Conservation (phyloP, 2,888 invertebrate species). For the Melolontha melolontha region DNA sequence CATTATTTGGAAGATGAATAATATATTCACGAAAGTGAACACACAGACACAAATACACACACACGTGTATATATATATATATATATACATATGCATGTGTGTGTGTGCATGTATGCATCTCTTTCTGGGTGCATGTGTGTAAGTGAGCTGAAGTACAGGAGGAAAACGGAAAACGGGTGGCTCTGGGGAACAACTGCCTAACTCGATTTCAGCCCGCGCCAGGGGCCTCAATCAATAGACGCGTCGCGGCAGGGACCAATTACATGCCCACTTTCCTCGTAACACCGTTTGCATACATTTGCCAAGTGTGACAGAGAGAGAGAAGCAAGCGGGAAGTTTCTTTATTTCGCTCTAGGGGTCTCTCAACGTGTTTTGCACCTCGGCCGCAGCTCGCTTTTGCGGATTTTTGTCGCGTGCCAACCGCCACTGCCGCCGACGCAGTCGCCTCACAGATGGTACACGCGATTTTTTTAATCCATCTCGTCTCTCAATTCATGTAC, state of each 20-base stretch:
- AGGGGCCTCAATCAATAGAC: slow-evolving; percentile 67
- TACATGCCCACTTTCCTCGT: slow-evolving; percentile 69
- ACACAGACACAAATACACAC: no score
- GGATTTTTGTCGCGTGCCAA: slow-evolving; percentile 43
- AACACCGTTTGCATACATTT: slow-evolving; percentile 69
- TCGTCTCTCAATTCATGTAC: neutral
- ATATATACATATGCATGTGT: neutral
- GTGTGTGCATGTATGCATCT: neutral
- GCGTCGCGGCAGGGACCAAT: slow-evolving; percentile 67
- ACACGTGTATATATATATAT: no score
- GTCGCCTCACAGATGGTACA: slow-evolving; percentile 28
- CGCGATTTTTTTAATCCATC: slow-evolving; percentile 25
- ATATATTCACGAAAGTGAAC: no score
- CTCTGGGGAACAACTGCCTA: slow-evolving; percentile 62
- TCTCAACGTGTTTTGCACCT: slow-evolving; percentile 36
- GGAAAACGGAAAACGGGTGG: slow-evolving; percentile 39
- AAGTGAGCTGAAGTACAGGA: slow-evolving; percentile 37
- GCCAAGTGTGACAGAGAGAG: slow-evolving; percentile 47
- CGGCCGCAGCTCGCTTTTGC: slow-evolving; percentile 35
- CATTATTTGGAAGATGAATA: no score
- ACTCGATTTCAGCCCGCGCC: slow-evolving; percentile 65
- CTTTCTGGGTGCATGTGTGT: slow-evolving; percentile 3
- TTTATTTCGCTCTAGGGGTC: slow-evolving; percentile 40
- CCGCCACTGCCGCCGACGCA: slow-evolving; percentile 47
- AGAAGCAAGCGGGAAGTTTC: slow-evolving; percentile 39